Evolutionary conservation across 2,797 vertebrate genomes (phyloP).

Genomic region (Sebastiscus tertius): DNA sequence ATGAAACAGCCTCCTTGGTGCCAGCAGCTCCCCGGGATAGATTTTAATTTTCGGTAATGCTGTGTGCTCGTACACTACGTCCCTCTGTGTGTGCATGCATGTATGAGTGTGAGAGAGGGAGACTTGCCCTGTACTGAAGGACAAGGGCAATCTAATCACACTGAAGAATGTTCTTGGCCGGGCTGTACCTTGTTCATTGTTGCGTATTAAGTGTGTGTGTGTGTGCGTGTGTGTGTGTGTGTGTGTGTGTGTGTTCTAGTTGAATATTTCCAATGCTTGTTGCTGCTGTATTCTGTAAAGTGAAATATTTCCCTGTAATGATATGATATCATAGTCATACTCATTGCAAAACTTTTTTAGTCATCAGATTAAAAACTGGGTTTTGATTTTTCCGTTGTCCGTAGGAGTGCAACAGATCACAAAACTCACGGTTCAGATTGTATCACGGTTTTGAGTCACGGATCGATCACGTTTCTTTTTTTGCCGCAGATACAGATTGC

Average conservation of each 20-base stretch:
- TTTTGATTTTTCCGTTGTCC: too few relatives aligned
- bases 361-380: too few relatives aligned
- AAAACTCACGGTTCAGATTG: too few relatives aligned
- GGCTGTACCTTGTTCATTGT: constrained; percentile 25
- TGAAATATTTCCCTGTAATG: neutral
- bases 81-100: neutral
- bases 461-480: too few relatives aligned
- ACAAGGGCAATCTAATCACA: constrained; percentile 67
- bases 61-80: neutral
- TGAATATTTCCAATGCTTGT: neutral
- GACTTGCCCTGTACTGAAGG: constrained; percentile 47
- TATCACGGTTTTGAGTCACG: too few relatives aligned
- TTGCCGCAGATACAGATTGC: too few relatives aligned
- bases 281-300: neutral
- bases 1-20: constrained; percentile 63
- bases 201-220: neutral
- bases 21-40: constrained; percentile 59
- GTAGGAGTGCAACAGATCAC: too few relatives aligned
- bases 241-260: neutral
- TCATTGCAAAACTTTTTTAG: neutral
- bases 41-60: constrained; percentile 67
- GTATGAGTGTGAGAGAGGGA: neutral
- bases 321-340: neutral
- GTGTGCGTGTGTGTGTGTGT: neutral
- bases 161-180: constrained; percentile 41